Base-by-base conservation (phyloP, 2,797 vertebrate species). In the Premnoplex brunnescens region DNA sequence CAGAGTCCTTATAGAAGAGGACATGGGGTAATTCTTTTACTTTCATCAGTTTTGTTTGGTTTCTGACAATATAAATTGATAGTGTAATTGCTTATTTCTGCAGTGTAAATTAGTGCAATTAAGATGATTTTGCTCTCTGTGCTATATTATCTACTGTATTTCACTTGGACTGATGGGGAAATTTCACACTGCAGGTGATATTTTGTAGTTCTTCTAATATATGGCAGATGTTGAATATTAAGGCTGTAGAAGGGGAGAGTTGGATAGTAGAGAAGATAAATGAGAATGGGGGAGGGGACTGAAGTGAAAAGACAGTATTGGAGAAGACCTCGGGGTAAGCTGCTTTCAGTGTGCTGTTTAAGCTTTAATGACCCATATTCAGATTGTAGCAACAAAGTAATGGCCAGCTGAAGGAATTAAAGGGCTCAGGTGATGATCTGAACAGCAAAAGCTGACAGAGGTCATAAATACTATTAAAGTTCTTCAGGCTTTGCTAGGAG, bases 381-480 rank as follows among this genome's bases (percentile, higher is more conserved):
- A 77, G 67, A 52, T 87, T 64, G 93, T 89, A 56, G 52, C 63
- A 43, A 14, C 41, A 60, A 86, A 51, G 30, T 81, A 91, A 69
- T 72, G 58, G 28, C 17, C 73, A 79, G 0, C 64, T 64, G 37
- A 56, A 94, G 49, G 77, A 95, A 92, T 60, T 95, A 95, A 77
- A 67, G 63, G 43, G 63, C 54, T 89, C 48, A 86, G 56, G 76
- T 81, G 26, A 60, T 77, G 68, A 73, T 72, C 39, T 95, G 73
- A 89, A 75, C 72, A 96, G 66, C 55, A 75, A 92, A 97, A 90
- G 44, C 72, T 86, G 84, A 36, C 30, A 94, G 49, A 88, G 41
- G 66, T 91, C 60, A 36, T 91, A 94, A 88, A 90, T 89, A 52
- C 32, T 90, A 8, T 58, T 84, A 18, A 14, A 63, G 34, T 58